Evolutionary conservation across 2,888 invertebrate species (phyloP).

Genomic region (Lamellibrachia columna): DNA sequence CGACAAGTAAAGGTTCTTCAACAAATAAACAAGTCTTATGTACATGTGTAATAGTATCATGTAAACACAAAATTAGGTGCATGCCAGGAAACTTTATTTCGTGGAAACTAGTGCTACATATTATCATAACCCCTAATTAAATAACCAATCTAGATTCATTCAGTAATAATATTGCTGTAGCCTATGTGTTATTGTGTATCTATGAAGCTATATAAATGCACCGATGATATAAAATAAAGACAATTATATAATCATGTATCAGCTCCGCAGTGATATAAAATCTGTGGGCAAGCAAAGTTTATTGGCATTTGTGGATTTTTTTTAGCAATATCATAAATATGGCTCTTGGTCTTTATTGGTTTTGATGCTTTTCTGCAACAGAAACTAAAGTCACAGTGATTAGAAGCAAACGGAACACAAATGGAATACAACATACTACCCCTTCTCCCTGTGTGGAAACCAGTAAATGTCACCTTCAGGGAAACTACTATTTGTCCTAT

Average conservation of each 20-base stretch:
- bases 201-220: constrained; percentile 1
- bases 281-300: not conserved
- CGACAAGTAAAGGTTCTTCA: no score
- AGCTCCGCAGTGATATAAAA: not conserved
- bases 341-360: not conserved
- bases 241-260: not conserved
- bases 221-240: not conserved
- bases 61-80: not conserved
- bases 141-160: constrained; percentile 1
- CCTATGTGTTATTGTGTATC: constrained; percentile 7
- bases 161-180: not conserved
- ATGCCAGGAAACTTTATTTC: not conserved
- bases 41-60: no score
- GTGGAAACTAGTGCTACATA: not conserved
- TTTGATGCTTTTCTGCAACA: not conserved
- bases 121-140: not conserved
- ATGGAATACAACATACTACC: not conserved
- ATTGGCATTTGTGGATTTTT: not conserved
- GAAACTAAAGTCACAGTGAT: not conserved
- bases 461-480: not conserved
- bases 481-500: no score
- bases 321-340: not conserved
- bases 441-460: not conserved
- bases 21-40: no score
- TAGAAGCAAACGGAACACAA: not conserved